Evolutionary conservation across 2,113 vertebrate genomes (phyloP), one percentile per base, ranked within the genome.

Genomic region (Rhodinocichla rosea): DNA sequence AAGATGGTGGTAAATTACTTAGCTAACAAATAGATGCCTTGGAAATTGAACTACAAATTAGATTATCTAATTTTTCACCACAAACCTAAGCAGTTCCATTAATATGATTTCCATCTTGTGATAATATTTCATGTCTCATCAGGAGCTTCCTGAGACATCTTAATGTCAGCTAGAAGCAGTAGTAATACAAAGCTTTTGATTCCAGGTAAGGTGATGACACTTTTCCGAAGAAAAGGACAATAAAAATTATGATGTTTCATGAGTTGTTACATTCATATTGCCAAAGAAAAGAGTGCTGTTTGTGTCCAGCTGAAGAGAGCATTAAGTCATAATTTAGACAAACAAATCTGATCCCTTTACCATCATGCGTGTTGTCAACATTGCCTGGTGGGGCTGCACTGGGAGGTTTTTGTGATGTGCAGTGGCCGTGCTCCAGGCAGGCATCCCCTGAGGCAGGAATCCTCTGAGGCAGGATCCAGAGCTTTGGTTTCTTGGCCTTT

Each of bases 41-140:
- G 91, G 83, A 96, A 96, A 89, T 93, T 95, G 90, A 95, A 87
- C n/a, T 53, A 89, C 68, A 96, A 93, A 95, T 97, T 92, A 94
- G 32, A 94, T 96, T 95, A 96, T 89, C 76, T 93, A 97, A 97
- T 95, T 95, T 96, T 95, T 92, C 82, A 76, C 57, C 5, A 10
- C 53, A 94, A 91, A 96, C 56, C 68, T 67, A 92, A 94, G 74
- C 81, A 83, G 79, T 87, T 88, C 67, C 62, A 91, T 95, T 96
- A 96, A 91, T 92, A 81, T 57, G n/a, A 97, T 94, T 97, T 94
- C 47, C 80, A 40, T 83, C 78, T 95, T 69, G 55, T 84, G 81
- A 83, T 92, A 95, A 75, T 85, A 96, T 92, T 96, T 96, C 80
- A 83, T 92, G 89, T 86, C 60, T 92, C 57, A 94, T 96, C 84